phyloP scores from a whole-genome alignment of 2,888 invertebrate genomes.

The Cerastis rubricosa region DNA sequence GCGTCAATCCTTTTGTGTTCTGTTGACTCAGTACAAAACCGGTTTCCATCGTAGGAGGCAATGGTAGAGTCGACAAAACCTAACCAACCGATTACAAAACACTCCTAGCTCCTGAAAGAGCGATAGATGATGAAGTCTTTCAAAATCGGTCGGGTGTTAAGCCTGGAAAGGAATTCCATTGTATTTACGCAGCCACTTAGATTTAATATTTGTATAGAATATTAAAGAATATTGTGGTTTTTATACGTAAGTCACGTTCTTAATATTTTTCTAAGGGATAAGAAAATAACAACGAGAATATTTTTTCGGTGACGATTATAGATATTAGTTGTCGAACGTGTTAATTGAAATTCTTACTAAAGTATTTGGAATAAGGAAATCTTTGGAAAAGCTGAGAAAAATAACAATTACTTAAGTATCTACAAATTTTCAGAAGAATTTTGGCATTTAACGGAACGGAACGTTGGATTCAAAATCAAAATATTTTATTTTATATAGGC shows the following conservation, averaged over 20 bases:
- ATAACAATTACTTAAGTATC: neutral
- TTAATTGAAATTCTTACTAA: neutral
- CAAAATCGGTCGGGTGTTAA: slow-evolving; percentile 29
- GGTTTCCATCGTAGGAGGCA: slow-evolving; percentile 53
- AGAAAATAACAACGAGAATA: slow-evolving; percentile 22
- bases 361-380: neutral
- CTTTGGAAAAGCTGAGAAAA: neutral
- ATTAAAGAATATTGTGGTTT: slow-evolving; percentile 34
- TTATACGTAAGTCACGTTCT: slow-evolving; percentile 58
- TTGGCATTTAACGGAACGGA: no score
- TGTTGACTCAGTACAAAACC: slow-evolving; percentile 63
- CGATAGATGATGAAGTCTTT: neutral
- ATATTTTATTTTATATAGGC: no score
- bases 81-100: slow-evolving; percentile 47
- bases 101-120: neutral
- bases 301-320: slow-evolving; percentile 27
- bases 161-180: slow-evolving; percentile 46
- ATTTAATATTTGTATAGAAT: slow-evolving; percentile 48
- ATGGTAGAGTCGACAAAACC: slow-evolving; percentile 41
- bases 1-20: slow-evolving; percentile 55
- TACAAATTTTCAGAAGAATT: no score
- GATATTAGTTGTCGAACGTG: neutral
- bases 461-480: no score
- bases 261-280: slow-evolving; percentile 21
- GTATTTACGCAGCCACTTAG: slow-evolving; percentile 54